Conservation (phyloP, 2,888 invertebrate genomes). For the Nemoura dubitans region DNA sequence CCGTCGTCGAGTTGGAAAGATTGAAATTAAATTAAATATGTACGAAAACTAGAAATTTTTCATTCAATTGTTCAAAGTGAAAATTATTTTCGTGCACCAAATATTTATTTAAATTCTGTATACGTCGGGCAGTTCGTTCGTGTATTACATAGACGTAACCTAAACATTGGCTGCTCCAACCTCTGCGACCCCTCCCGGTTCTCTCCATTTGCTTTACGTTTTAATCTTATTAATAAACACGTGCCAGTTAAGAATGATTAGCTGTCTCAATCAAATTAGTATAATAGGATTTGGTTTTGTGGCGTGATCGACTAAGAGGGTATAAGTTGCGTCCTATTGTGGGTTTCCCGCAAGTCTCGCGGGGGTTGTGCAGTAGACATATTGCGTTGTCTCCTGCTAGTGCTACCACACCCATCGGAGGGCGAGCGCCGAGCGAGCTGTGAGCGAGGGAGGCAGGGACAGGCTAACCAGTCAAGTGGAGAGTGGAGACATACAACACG, state of each 20-base stretch:
- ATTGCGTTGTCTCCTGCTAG: slow-evolving; percentile 70
- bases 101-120: not conserved
- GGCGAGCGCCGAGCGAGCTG: slow-evolving; percentile 58
- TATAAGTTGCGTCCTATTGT: slow-evolving; percentile 67
- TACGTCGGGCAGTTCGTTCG: not conserved
- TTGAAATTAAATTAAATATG: slow-evolving; percentile 26
- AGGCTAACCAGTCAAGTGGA: slow-evolving; percentile 38
- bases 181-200: slow-evolving; percentile 64
- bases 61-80: not conserved
- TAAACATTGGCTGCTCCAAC: slow-evolving; percentile 72
- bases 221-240: slow-evolving; percentile 76
- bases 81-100: slow-evolving; percentile 46
- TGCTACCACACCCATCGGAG: slow-evolving; percentile 71
- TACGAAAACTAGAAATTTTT: not conserved
- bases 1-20: not conserved
- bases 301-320: slow-evolving; percentile 61
- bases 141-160: slow-evolving; percentile 61
- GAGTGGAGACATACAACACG: slow-evolving; percentile 31
- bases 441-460: slow-evolving; percentile 45
- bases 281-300: slow-evolving; percentile 77
- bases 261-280: slow-evolving; percentile 83
- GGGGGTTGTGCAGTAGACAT: slow-evolving; percentile 64
- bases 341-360: slow-evolving; percentile 61
- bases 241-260: slow-evolving; percentile 70
- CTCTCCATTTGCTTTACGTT: slow-evolving; percentile 70